These are phyloP conservation scores for Microvelia longipes DNA, from an alignment of 1,140 invertebrate genomes.

Conservation along the genomic window DNA sequence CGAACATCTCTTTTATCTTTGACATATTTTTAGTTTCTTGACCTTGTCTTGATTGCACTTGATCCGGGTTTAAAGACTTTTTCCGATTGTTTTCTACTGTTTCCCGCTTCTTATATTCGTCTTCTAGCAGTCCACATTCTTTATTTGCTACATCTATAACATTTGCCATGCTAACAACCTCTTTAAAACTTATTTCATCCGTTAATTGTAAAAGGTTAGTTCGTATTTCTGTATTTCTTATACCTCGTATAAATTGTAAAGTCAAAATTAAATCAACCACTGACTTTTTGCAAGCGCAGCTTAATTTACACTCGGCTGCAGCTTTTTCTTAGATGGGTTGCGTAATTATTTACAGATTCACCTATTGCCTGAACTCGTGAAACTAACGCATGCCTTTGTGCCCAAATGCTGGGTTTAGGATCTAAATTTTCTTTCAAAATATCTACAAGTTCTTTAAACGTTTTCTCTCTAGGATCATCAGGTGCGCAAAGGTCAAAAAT, in stretches of 20 bases:
- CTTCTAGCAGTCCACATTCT: background rate
- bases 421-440: background rate
- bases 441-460: background rate
- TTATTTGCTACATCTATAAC: background rate
- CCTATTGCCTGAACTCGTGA: background rate
- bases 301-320: background rate
- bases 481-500: background rate
- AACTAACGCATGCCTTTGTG: background rate
- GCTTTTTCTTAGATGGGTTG: background rate
- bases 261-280: background rate
- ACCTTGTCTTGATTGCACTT: background rate
- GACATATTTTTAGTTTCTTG: background rate
- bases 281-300: background rate
- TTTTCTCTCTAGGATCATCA: background rate
- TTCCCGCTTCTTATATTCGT: background rate
- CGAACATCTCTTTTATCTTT: too few relatives aligned
- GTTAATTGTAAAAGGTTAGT: background rate
- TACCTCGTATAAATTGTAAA: background rate
- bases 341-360: background rate
- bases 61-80: background rate
- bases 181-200: background rate
- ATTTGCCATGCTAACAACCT: background rate
- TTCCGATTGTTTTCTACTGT: background rate
- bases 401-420: background rate
- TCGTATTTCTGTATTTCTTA: background rate